These are phyloP conservation scores for Eurystomus glaucurus DNA, from an alignment of 2,797 vertebrate species.

Conservation along the genomic window DNA sequence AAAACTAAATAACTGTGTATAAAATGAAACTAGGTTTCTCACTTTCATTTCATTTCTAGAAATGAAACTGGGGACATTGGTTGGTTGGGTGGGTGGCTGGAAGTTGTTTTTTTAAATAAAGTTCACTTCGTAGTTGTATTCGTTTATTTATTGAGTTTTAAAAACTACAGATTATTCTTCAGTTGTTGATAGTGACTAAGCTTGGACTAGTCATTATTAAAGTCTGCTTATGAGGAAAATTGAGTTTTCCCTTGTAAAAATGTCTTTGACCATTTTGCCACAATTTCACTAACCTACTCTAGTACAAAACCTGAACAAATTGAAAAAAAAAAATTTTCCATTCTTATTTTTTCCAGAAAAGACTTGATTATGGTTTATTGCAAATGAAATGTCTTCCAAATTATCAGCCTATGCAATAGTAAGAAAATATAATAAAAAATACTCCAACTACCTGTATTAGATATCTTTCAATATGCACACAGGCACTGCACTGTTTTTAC, in stretches of 20 bases:
- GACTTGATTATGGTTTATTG: background rate
- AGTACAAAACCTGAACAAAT: background rate
- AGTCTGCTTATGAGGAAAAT: background rate
- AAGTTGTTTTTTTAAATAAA: background rate
- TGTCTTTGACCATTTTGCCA: background rate
- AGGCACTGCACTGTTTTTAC: background rate
- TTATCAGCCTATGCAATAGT: background rate
- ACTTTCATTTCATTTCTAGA: background rate
- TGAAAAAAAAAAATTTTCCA: fast-evolving
- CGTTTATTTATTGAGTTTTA: background rate
- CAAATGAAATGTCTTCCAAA: fast-evolving
- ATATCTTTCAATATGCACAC: background rate
- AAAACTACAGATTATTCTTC: background rate
- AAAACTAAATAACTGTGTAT: background rate
- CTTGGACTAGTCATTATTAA: background rate
- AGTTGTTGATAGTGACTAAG: background rate
- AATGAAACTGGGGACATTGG: background rate
- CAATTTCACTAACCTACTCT: background rate
- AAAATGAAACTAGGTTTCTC: background rate
- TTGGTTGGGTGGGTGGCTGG: background rate
- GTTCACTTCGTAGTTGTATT: background rate
- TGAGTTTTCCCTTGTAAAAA: background rate
- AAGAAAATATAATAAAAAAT: background rate
- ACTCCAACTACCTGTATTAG: background rate
- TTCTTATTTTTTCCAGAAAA: background rate